Percentiles rank a stretch among this genome's conserved stretches.
These are phyloP conservation scores for Carassius gibelio DNA, from an alignment of 2,113 vertebrate genomes.

Conservation along the genomic window DNA sequence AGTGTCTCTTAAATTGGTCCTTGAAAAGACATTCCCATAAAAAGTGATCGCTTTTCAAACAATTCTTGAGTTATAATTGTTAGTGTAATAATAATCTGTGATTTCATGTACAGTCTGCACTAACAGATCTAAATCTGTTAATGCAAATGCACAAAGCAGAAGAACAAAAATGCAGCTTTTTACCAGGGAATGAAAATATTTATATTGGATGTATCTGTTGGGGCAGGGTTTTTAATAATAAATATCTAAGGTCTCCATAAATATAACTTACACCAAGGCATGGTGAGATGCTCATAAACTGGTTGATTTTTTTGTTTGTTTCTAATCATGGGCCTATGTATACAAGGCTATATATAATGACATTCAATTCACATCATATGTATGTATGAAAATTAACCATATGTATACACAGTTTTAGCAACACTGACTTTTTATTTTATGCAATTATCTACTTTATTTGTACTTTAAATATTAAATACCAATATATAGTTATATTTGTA, in stretches of 20 bases:
- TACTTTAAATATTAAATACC: background rate
- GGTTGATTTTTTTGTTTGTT: background rate
- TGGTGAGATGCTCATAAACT: background rate
- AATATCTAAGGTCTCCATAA: background rate
- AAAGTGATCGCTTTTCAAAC: background rate
- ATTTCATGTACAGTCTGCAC: background rate
- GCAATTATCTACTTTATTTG: background rate
- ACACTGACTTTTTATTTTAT: background rate
- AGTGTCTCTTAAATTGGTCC: background rate
- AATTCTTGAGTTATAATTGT: background rate
- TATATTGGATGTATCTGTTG: background rate
- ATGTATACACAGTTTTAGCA: background rate
- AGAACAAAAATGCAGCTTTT: background rate
- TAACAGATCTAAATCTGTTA: background rate
- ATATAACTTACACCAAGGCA: background rate
- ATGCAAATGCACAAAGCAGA: background rate
- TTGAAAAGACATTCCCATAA: background rate
- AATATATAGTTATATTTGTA: background rate
- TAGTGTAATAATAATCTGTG: background rate
- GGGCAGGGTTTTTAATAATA: background rate
- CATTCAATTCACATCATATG: no score
- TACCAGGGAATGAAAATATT: background rate
- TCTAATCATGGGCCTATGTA: background rate
- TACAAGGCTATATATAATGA: no score
- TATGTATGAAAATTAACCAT: no score